Evolutionary conservation across 2,113 vertebrate genomes (phyloP), one percentile per base, ranked within the genome.

Genomic region (Ciconia maguari): DNA sequence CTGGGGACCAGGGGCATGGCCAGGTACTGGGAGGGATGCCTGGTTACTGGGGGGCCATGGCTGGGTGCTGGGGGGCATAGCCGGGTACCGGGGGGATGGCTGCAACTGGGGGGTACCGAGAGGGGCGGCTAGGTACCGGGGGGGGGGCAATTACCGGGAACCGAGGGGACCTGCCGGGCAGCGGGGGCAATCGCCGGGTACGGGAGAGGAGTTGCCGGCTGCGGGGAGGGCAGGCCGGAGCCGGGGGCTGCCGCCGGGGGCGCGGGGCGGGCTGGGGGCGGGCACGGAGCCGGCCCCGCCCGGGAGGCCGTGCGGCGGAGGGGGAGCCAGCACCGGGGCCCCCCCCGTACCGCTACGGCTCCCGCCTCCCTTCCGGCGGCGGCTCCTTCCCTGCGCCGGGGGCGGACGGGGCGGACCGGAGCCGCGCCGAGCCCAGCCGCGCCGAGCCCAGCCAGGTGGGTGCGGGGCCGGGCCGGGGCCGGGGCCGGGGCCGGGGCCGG

Each of bases 341-440:
- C 70, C 66, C 77, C 66, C 62, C 64, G 70, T 48, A 71, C 91
- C 71, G 54, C 26, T 57, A 36, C 83, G 68, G 80, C 69, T 88
- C 87, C 83, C 85, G 66, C 83, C 72, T 93, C 91, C 83, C 83
- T 91, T 91, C 89, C 89, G 89, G 89, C 89, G 75, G 82, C 46
- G 52, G 89, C 68, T 86, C 60, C 52, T 91, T 91, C 83, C 75
- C 76, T 91, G 76, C 83, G 83, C 83, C 75, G 89, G 89, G 89
- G 82, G 89, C 58, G 66, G 82, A 72, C 89, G 65, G 89, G 89
- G 66, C 82, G 89, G 36, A 79, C 72, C 81, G 74, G 66, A 91
- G 36, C 36, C 36, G 36, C 36, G 36, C 36, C 36, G 36, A 36
- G 36, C 36, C 36, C 36, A 36, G 89, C 89, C 62, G 62, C 48